These are phyloP conservation scores for Sorex araneus DNA, from an alignment of 2,113 vertebrate species.

Conservation along the genomic window DNA sequence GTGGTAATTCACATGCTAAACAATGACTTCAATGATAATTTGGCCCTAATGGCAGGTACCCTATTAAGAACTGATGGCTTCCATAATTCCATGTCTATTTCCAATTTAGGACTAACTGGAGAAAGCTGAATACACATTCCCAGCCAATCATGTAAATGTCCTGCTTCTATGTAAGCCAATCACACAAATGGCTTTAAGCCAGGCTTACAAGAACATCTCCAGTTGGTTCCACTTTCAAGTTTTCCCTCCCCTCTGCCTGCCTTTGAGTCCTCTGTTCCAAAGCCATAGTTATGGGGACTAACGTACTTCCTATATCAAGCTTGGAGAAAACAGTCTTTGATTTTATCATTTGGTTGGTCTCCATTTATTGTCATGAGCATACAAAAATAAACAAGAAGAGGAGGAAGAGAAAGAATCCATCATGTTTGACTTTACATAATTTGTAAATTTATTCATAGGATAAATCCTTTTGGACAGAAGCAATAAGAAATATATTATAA, in stretches of 20 bases:
- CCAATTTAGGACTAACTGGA: neutral
- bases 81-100: neutral
- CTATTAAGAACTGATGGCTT: neutral
- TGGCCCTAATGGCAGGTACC: neutral
- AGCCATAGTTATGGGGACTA: neutral
- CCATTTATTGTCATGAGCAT: neutral
- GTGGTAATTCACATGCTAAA: neutral
- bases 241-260: neutral
- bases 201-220: neutral
- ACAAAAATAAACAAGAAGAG: neutral
- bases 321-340: neutral
- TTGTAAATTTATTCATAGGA: neutral
- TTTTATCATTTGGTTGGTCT: neutral
- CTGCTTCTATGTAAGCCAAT: neutral
- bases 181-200: neutral
- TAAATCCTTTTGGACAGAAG: neutral
- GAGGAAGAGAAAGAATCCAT: neutral
- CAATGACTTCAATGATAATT: slow-evolving; percentile 10
- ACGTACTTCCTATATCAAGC: neutral
- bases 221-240: neutral
- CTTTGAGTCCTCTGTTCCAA: neutral
- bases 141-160: neutral
- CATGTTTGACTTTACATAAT: neutral
- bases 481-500: neutral
- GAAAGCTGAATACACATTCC: neutral